These are phyloP conservation scores for Apeltes quadracus DNA, from an alignment of 2,113 vertebrate genomes.

Conservation along the genomic window DNA sequence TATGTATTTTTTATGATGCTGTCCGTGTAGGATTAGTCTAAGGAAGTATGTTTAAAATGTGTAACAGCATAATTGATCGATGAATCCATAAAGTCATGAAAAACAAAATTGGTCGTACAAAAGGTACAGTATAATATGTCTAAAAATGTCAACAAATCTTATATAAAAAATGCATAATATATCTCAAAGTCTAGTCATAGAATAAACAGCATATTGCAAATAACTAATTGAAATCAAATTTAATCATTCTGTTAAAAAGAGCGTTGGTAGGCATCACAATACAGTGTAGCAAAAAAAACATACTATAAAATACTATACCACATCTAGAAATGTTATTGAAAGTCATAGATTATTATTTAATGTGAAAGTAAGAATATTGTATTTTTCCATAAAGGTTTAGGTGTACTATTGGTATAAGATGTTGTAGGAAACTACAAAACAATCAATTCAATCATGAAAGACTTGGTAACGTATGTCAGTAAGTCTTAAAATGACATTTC, in stretches of 20 bases:
- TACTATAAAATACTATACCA: background rate
- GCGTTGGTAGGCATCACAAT: background rate
- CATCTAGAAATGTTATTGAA: too few species aligned
- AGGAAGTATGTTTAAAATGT: background rate
- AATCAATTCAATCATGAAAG: background rate
- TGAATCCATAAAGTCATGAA: background rate
- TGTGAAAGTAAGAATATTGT: too few species aligned
- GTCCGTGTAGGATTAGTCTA: too few species aligned
- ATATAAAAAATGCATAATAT: background rate
- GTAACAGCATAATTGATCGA: too few species aligned
- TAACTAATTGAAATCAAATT: too few species aligned
- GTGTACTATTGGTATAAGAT: background rate
- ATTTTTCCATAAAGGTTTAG: too few species aligned
- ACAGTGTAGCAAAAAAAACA: too few species aligned
- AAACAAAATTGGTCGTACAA: background rate
- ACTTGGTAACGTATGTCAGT: background rate
- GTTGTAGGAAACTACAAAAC: background rate
- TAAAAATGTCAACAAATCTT: background rate
- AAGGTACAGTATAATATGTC: background rate
- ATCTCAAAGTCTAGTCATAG: too few species aligned
- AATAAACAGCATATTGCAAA: too few species aligned
- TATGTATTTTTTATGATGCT: too few species aligned
- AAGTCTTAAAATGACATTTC: background rate
- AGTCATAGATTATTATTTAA: background rate
- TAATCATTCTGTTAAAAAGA: too few species aligned